Conservation (phyloP, 2,113 vertebrate species). For the Vidua chalybeata region DNA sequence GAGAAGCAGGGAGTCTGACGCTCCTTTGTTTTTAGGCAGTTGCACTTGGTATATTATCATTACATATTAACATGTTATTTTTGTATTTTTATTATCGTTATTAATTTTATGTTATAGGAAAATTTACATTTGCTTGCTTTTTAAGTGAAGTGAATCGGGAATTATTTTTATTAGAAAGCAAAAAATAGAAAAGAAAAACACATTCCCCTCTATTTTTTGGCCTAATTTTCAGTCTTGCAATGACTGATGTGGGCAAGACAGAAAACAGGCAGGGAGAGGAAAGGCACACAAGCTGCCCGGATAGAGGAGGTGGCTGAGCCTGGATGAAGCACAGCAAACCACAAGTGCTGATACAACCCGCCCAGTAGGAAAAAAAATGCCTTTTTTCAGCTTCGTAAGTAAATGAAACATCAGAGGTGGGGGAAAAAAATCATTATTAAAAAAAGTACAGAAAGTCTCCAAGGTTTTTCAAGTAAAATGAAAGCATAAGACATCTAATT, state of each 20-base stretch:
- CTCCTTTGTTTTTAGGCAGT: neutral
- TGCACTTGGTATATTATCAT: neutral
- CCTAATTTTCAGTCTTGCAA: neutral
- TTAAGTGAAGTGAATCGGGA: neutral
- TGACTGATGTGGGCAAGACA: neutral
- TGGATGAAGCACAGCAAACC: neutral
- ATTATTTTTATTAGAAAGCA: neutral
- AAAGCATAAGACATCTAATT: neutral
- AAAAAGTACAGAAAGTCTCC: neutral
- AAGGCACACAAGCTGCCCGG: neutral
- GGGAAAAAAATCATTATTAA: fast-evolving
- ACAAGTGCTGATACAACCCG: neutral
- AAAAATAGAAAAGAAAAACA: neutral
- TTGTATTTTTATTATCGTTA: neutral
- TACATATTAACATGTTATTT: neutral
- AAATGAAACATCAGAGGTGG: fast-evolving
- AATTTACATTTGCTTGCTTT: neutral
- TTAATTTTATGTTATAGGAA: neutral
- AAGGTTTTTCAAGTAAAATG: neutral
- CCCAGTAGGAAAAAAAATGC: neutral
- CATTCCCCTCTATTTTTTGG: neutral
- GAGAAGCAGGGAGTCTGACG: neutral
- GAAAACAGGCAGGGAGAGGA: neutral
- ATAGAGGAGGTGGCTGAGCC: neutral
- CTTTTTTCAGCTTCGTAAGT: neutral